Conservation (phyloP, 2,113 vertebrate genomes). For the Condylura cristata region DNA sequence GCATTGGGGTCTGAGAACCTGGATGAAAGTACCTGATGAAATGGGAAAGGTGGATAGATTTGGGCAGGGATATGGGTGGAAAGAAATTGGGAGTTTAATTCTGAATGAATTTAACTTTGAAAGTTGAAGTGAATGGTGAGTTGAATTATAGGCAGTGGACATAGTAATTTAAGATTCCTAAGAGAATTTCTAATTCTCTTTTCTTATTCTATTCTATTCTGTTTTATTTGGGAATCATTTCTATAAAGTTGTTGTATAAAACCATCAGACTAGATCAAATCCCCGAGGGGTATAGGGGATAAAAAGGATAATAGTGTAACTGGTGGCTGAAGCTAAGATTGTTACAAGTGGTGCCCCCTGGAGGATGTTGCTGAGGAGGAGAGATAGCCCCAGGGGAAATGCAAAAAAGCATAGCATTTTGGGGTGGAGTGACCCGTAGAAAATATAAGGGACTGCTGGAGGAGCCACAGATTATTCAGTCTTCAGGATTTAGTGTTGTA, state of each 20-base stretch:
- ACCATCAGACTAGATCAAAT: not conserved
- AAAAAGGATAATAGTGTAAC: not conserved
- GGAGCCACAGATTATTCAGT: too few relatives aligned
- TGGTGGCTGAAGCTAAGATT: too few relatives aligned
- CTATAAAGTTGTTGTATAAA: not conserved
- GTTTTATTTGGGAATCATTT: not conserved
- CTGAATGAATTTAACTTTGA: not conserved
- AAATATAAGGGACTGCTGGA: too few relatives aligned
- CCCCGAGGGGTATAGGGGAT: accelerated
- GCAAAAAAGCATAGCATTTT: too few relatives aligned
- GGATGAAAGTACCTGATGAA: not conserved
- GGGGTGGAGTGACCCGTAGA: too few relatives aligned
- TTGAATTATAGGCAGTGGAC: not conserved
- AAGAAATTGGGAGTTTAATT: not conserved
- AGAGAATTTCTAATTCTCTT: not conserved
- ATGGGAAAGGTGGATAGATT: not conserved
- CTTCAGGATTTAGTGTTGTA: too few relatives aligned
- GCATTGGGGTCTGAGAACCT: not conserved
- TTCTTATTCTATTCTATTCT: too few relatives aligned
- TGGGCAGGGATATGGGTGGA: not conserved
- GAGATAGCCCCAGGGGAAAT: too few relatives aligned
- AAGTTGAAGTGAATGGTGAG: too few relatives aligned
- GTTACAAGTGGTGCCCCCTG: too few relatives aligned
- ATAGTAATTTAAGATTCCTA: not conserved
- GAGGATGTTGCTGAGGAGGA: too few relatives aligned